Evolutionary conservation across 2,797 vertebrate species (phyloP).

Genomic region (Hipposideros larvatus): DNA sequence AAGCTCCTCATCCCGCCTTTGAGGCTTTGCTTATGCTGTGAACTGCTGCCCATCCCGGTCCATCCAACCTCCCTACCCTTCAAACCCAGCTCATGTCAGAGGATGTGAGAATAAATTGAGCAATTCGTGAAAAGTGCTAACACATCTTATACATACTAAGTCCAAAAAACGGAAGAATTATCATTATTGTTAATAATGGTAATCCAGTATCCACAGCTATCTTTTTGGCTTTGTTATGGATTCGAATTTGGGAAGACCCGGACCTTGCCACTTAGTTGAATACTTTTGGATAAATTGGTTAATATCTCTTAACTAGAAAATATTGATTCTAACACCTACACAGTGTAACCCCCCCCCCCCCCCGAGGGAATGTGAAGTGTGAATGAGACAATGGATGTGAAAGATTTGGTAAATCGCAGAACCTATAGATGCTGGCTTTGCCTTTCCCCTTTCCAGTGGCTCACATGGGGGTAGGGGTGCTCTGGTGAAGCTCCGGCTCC

Average conservation of each 20-base stretch:
- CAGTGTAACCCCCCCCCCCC: not conserved
- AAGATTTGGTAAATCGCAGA: not conserved
- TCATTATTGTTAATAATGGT: not conserved
- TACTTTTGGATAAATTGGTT: not conserved
- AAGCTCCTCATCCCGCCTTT: not conserved
- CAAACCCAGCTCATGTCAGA: not conserved
- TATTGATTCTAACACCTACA: not conserved
- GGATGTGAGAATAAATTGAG: not conserved
- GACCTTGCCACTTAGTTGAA: not conserved
- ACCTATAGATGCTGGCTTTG: not conserved
- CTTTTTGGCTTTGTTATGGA: not conserved
- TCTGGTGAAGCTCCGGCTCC: not conserved
- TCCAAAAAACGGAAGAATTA: not conserved
- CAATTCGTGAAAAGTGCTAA: not conserved
- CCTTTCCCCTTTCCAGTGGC: not conserved
- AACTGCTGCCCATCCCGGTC: not conserved
- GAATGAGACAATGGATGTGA: not conserved
- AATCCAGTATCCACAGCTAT: not conserved
- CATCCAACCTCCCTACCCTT: not conserved
- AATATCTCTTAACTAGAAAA: constrained; percentile 33
- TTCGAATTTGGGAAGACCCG: constrained; percentile 48
- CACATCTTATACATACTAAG: not conserved
- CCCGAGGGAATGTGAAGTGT: not conserved
- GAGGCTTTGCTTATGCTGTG: not conserved
- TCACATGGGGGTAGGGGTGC: not conserved